These are phyloP conservation scores for Pao palembangensis DNA, from an alignment of 2,113 vertebrate genomes.

Conservation along the genomic window DNA sequence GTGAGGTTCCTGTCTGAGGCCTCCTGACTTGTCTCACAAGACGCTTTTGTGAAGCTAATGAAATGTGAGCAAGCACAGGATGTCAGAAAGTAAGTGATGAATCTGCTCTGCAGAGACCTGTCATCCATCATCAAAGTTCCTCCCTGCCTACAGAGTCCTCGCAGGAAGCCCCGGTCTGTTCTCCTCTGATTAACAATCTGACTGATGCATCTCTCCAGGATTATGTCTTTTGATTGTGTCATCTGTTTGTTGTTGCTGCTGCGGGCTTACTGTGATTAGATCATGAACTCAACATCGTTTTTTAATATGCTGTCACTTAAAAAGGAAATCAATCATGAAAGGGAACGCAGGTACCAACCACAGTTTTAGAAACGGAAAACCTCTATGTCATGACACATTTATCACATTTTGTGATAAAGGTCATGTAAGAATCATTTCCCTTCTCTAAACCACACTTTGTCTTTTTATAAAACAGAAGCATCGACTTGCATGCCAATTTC, in stretches of 20 bases:
- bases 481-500: slow-evolving; percentile 33
- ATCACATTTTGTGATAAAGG: background rate
- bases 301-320: slow-evolving; percentile 44
- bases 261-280: slow-evolving; percentile 45
- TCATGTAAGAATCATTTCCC: background rate
- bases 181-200: slow-evolving; percentile 58
- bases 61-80: slow-evolving; percentile 56
- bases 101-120: slow-evolving; percentile 42
- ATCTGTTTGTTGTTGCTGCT: slow-evolving; percentile 59
- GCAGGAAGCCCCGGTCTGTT: slow-evolving; percentile 47
- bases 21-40: slow-evolving; percentile 48
- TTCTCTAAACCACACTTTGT: slow-evolving; percentile 3
- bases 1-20: slow-evolving; percentile 52
- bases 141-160: slow-evolving; percentile 19
- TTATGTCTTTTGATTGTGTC: slow-evolving; percentile 63
- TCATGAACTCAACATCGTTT: slow-evolving; percentile 25
- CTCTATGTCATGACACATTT: background rate
- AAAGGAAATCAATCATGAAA: slow-evolving; percentile 36
- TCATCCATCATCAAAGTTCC: slow-evolving; percentile 54
- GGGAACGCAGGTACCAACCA: slow-evolving; percentile 22
- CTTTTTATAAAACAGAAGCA: slow-evolving; percentile 37
- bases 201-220: slow-evolving; percentile 53
- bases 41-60: slow-evolving; percentile 67
- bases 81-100: slow-evolving; percentile 58
- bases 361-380: background rate